phyloP scores from a whole-genome alignment of 2,797 vertebrate species.

The Prunella strophiata region DNA sequence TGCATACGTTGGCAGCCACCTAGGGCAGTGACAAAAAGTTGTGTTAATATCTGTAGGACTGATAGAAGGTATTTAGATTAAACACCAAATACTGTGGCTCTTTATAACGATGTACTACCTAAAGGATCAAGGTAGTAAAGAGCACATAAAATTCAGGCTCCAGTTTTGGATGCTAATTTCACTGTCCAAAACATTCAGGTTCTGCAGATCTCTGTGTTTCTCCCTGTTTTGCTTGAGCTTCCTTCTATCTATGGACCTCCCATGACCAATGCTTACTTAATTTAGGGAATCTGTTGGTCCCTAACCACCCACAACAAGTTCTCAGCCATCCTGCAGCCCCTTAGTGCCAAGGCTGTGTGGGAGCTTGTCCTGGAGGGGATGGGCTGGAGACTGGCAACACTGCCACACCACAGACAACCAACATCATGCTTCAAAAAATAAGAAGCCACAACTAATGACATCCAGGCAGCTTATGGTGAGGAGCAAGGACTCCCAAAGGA shows the following conservation, averaged over 20 bases:
- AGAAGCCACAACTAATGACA: not conserved
- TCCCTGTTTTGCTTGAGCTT: not conserved
- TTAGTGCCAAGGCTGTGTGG: not conserved
- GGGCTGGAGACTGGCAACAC: not conserved
- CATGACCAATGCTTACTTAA: not conserved
- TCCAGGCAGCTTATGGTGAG: not conserved
- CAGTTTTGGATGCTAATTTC: not conserved
- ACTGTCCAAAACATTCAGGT: not conserved
- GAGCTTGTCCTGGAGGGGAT: not conserved
- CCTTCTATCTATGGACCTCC: not conserved
- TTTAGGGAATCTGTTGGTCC: not conserved
- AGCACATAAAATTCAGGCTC: not conserved
- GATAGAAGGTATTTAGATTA: not conserved
- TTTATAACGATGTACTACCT: not conserved
- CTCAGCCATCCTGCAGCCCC: not conserved
- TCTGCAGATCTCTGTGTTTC: not conserved
- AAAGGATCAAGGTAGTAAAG: not conserved
- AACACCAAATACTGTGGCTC: not conserved
- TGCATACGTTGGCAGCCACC: accelerated
- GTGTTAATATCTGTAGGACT: not conserved
- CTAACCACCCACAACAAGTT: not conserved
- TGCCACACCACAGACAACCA: not conserved
- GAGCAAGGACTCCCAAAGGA: not conserved
- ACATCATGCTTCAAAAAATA: not conserved
- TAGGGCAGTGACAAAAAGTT: not conserved